phyloP scores from a whole-genome alignment of 2,888 invertebrate genomes.

The Drosophila borborema region DNA sequence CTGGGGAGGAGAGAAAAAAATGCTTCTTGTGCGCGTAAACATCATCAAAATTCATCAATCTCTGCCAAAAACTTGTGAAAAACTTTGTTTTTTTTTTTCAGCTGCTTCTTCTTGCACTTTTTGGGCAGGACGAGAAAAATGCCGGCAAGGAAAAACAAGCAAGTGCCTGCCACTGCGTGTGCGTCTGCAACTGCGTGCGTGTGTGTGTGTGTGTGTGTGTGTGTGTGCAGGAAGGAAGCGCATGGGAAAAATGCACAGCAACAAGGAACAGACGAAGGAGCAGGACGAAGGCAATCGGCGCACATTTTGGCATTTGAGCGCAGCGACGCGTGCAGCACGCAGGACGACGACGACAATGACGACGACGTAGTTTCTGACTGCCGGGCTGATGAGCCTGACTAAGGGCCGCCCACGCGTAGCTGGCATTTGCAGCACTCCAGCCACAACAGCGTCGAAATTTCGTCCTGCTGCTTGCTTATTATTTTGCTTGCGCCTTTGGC shows the following conservation, averaged over 20 bases:
- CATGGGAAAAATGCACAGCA: conserved; percentile 46
- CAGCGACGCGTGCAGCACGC: conserved; percentile 78
- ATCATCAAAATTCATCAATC: conserved; percentile 84
- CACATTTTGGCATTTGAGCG: conserved; percentile 74
- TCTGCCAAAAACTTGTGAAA: conserved; percentile 84
- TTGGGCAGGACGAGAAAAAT: conserved; percentile 25
- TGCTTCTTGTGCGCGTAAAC: conserved; percentile 78
- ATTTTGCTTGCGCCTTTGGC: conserved; percentile 42
- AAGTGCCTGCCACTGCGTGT: conserved; percentile 39
- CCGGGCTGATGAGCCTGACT: conserved; percentile 71
- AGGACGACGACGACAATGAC: conserved; percentile 43
- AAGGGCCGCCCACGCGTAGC: conserved; percentile 51
- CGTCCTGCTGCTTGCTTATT: conserved; percentile 45
- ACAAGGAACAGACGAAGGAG: too few species aligned
- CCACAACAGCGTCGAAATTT: conserved; percentile 22
- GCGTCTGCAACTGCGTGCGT: conserved; percentile 5
- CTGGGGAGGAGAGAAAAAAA: conserved; percentile 35
- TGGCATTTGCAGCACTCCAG: conserved; percentile 37
- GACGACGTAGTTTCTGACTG: conserved; percentile 28
- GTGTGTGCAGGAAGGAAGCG: conserved; percentile 46
- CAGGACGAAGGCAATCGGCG: conserved; percentile 43
- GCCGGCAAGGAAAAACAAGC: conserved; percentile 36
- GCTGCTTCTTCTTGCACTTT: neutral
- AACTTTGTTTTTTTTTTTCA: conserved; percentile 49
- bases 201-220: conserved; percentile 24